Percentiles rank a stretch among this genome's conserved stretches.
phyloP scores from a whole-genome alignment of 1,140 invertebrate genomes.

The Paramacrobiotus metropolitanus region DNA sequence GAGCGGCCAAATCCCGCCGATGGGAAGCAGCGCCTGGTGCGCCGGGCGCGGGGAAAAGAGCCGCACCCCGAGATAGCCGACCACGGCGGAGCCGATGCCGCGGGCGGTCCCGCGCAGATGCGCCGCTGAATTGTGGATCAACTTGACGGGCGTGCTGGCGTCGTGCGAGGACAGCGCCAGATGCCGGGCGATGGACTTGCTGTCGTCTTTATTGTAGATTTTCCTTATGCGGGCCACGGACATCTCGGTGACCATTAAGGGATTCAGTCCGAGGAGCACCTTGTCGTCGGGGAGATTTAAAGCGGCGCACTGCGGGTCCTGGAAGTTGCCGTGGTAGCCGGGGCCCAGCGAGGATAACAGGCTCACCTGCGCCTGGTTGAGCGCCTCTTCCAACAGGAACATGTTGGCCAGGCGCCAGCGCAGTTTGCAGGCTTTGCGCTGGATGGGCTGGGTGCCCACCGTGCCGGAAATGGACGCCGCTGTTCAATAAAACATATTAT shows the following conservation, averaged over 20 bases:
- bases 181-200: constrained; percentile 91
- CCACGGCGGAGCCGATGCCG: constrained; percentile 77
- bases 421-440: constrained; percentile 12
- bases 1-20: constrained; percentile 62
- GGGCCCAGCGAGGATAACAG: constrained; percentile 62
- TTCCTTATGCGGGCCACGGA: constrained; percentile 88
- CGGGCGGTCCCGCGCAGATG: constrained; percentile 77
- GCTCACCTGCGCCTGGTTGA: constrained; percentile 45
- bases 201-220: constrained; percentile 83
- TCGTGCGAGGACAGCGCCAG: constrained; percentile 91
- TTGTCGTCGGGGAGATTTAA: constrained; percentile 52
- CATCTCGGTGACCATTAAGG: constrained; percentile 73
- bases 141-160: constrained; percentile 75
- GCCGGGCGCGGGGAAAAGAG: constrained; percentile 85
- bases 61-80: constrained; percentile 77
- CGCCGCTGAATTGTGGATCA: constrained; percentile 84
- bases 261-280: constrained; percentile 82
- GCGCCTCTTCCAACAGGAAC: constrained; percentile 60
- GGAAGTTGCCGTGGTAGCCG: constrained; percentile 31
- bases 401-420: constrained; percentile 13
- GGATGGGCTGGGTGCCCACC: constrained; percentile 33
- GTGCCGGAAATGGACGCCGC: constrained; percentile 75
- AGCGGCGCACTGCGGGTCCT: constrained; percentile 25
- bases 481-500: no score
- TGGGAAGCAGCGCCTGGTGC: constrained; percentile 1